A percentile compares a stretch with the other conserved stretches of the same genome.
Conservation (phyloP, 2,113 vertebrate genomes). For the Esox niger region DNA sequence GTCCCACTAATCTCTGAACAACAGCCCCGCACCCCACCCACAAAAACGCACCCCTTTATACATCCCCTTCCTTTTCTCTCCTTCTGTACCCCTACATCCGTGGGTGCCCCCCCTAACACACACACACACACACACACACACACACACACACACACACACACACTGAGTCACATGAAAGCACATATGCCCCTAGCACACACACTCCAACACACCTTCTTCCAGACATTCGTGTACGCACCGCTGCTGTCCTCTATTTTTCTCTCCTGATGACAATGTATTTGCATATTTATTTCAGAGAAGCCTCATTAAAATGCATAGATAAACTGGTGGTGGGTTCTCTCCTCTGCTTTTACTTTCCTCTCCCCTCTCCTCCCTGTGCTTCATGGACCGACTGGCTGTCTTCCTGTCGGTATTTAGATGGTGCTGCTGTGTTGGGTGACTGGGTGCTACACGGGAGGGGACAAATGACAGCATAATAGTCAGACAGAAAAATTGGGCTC, state of each 20-base stretch:
- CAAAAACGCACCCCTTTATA: not conserved
- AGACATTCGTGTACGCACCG: conserved; percentile 61
- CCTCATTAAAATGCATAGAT: conserved; percentile 70
- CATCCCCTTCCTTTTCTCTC: too few species aligned
- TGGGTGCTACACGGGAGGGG: too few species aligned
- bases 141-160: not conserved
- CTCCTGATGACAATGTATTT: conserved; percentile 67
- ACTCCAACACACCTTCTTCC: conserved; percentile 2
- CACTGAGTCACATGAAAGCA: not conserved
- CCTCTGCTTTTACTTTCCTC: conserved; percentile 3
- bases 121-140: not conserved
- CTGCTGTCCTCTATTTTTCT: conserved; percentile 69
- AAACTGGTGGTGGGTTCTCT: conserved; percentile 59
- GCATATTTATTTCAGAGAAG: conserved; percentile 65
- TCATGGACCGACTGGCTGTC: not conserved
- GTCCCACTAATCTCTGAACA: too few species aligned
- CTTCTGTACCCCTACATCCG: too few species aligned
- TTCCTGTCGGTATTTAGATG: too few species aligned
- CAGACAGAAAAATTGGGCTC: too few species aligned
- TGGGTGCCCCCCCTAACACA: too few species aligned
- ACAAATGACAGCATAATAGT: too few species aligned
- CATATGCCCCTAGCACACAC: too few species aligned
- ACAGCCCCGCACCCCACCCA: not conserved
- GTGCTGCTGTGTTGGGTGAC: too few species aligned
- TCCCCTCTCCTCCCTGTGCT: too few species aligned